Evolutionary conservation across 2,797 vertebrate genomes (phyloP).

Genomic region (Urocyon cinereoargenteus): DNA sequence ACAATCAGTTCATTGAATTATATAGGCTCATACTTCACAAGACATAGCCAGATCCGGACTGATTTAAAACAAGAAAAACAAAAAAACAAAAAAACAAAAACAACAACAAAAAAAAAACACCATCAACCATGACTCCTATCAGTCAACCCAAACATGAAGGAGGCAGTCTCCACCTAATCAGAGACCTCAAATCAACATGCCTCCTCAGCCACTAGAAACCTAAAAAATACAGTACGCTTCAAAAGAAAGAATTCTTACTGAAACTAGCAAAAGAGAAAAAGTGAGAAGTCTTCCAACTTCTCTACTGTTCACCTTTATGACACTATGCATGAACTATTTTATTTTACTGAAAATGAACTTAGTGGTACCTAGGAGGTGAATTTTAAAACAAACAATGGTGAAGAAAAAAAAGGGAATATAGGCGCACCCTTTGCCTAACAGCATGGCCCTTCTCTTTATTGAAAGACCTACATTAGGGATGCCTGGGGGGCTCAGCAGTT

Average conservation of each 20-base stretch:
- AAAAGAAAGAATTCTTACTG: not conserved
- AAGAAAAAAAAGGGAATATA: not conserved
- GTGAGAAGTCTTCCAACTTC: not conserved
- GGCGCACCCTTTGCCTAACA: not conserved
- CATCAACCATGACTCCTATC: not conserved
- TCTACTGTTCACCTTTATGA: not conserved
- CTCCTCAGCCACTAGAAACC: not conserved
- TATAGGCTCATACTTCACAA: not conserved
- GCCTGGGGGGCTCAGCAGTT: too few species aligned
- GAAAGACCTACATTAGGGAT: not conserved
- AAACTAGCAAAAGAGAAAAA: not conserved
- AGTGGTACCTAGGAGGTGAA: constrained; percentile 24
- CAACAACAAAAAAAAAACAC: not conserved
- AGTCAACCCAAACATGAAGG: not conserved
- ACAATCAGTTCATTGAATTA: not conserved
- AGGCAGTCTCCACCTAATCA: not conserved
- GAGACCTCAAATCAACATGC: constrained; percentile 9
- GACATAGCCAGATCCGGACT: not conserved
- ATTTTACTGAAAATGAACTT: not conserved
- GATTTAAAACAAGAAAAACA: not conserved
- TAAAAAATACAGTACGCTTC: not conserved
- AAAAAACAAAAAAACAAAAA: not conserved
- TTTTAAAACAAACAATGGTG: not conserved
- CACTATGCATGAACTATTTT: not conserved
- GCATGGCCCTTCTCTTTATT: too few species aligned